These are phyloP conservation scores for Xestia c-nigrum DNA, from an alignment of 2,888 invertebrate species.

Conservation along the genomic window DNA sequence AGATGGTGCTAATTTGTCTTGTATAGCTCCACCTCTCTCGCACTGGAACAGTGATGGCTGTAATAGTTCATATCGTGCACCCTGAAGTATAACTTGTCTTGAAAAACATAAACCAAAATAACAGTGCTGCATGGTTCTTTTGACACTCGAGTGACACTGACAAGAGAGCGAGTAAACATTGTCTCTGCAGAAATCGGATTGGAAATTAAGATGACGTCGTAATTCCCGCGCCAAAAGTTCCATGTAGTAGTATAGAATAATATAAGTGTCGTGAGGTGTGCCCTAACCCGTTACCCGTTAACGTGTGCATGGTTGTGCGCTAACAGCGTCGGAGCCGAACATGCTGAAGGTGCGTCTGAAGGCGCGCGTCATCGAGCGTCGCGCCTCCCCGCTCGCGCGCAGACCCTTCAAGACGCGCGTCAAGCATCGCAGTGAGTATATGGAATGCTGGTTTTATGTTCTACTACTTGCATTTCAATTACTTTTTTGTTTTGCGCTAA, in stretches of 20 bases:
- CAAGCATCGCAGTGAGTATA: conserved; percentile 91
- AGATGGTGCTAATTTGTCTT: conserved; percentile 28
- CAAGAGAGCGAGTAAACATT: background rate
- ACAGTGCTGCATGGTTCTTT: background rate
- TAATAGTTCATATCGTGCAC: no score
- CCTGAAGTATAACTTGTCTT: background rate
- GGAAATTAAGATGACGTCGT: background rate
- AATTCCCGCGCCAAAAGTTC: background rate
- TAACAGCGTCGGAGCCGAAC: conserved; percentile 98
- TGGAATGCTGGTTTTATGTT: conserved; percentile 15
- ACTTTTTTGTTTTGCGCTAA: background rate
- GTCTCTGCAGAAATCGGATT: background rate
- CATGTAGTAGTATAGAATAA: background rate
- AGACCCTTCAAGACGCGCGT: conserved; percentile 94
- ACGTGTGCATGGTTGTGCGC: conserved; percentile 80
- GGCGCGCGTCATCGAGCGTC: conserved; percentile 98
- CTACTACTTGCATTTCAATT: conserved; percentile 34
- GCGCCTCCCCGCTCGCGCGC: conserved; percentile 97
- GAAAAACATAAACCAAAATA: background rate
- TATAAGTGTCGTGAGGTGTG: conserved; percentile 34
- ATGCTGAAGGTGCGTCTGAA: conserved; percentile 97
- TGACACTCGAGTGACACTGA: background rate
- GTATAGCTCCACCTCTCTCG: conserved; percentile 14
- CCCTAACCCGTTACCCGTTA: conserved; percentile 39
- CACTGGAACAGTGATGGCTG: background rate